A percentile compares a stretch with the other conserved stretches of the same genome.
These are phyloP conservation scores for Acrocephalus scirpaceus DNA, from an alignment of 2,797 vertebrate genomes.

Conservation along the genomic window DNA sequence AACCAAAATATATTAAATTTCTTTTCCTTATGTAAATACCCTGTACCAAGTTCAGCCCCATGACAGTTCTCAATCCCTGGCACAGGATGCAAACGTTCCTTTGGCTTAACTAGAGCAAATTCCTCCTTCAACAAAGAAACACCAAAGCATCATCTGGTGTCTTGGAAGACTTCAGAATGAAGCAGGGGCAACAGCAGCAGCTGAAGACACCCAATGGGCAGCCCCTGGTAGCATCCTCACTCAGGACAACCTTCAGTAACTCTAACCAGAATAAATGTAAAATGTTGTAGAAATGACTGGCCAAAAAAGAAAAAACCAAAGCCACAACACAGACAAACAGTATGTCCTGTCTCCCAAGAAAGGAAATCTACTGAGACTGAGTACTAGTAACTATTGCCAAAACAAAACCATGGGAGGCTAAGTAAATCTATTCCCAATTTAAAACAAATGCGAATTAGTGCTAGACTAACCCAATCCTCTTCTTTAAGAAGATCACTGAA, in stretches of 20 bases:
- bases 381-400: not conserved
- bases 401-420: not conserved
- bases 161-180: not conserved
- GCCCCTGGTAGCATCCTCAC: not conserved
- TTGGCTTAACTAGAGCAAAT: not conserved
- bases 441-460: slow-evolving; percentile 58
- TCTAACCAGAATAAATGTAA: not conserved
- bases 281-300: not conserved
- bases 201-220: not conserved
- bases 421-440: slow-evolving; percentile 37
- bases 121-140: not conserved
- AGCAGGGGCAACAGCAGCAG: not conserved
- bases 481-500: slow-evolving; percentile 64
- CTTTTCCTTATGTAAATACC: not conserved
- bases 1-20: not conserved
- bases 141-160: not conserved
- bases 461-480: slow-evolving; percentile 52
- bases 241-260: not conserved
- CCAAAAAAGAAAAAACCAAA: not conserved
- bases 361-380: not conserved
- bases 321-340: not conserved
- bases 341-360: not conserved
- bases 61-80: not conserved
- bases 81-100: not conserved
- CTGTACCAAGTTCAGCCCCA: not conserved